A percentile compares a stretch with the other conserved stretches of the same genome.
Conservation (phyloP, 2,113 vertebrate species). For the Boleophthalmus pectinirostris region DNA sequence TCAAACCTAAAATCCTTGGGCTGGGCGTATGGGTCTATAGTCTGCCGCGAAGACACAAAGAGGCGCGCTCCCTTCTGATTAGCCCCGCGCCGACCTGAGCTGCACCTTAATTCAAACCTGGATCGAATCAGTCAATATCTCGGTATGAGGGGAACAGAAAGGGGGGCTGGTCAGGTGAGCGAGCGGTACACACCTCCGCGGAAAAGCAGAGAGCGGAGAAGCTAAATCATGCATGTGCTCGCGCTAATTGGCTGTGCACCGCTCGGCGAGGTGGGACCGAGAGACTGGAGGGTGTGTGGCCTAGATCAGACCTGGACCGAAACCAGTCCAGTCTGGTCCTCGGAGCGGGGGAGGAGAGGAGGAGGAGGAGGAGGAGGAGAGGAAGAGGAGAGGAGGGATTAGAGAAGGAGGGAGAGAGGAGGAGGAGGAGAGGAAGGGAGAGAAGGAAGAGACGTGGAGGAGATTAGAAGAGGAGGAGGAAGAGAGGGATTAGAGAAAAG, state of each 20-base stretch:
- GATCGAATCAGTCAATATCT: conserved; percentile 71
- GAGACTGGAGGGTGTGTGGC: conserved; percentile 56
- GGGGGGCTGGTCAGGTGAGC: conserved; percentile 39
- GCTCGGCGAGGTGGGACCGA: conserved; percentile 69
- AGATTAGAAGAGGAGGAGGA: too few relatives aligned
- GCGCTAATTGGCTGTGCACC: conserved; percentile 75
- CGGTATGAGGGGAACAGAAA: conserved; percentile 15
- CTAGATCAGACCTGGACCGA: conserved; percentile 56
- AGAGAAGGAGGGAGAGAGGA: too few relatives aligned
- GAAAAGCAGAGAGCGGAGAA: conserved; percentile 59
- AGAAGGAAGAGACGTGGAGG: too few relatives aligned
- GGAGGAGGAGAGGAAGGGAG: too few relatives aligned
- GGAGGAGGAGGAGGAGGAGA: conserved; percentile 21
- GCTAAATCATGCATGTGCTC: conserved; percentile 78
- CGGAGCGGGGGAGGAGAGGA: conserved; percentile 36
- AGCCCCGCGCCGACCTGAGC: conserved; percentile 68
- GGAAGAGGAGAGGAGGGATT: background rate
- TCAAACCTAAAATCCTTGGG: conserved; percentile 63
- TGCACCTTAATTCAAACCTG: conserved; percentile 67
- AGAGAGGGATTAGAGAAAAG: too few relatives aligned
- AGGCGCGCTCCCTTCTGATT: conserved; percentile 58
- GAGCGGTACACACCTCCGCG: conserved; percentile 44
- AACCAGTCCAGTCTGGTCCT: conserved; percentile 55
- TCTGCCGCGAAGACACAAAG: conserved; percentile 59
- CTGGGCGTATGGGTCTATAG: conserved; percentile 55